Evolutionary conservation across 2,113 vertebrate species (phyloP).

Genomic region (Camelus dromedarius): DNA sequence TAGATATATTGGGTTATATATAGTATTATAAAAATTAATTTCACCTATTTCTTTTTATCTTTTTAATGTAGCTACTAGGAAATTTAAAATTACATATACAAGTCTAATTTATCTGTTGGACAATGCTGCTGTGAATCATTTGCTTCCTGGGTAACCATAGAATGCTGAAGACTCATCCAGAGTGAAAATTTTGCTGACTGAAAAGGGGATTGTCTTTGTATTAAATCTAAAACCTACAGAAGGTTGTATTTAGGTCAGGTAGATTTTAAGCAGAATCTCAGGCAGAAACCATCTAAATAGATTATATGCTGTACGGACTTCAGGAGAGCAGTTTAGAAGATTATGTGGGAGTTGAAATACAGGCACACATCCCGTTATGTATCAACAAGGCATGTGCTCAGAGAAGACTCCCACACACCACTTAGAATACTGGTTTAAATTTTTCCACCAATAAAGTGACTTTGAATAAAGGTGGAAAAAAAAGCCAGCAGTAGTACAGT

Average conservation of each 20-base stretch:
- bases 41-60: background rate
- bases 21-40: background rate
- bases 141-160: background rate
- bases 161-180: background rate
- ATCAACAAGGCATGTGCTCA: slow-evolving; percentile 70
- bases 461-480: slow-evolving; percentile 39
- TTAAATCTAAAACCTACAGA: background rate
- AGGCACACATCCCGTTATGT: slow-evolving; percentile 68
- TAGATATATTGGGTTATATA: background rate
- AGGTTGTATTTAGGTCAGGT: background rate
- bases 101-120: background rate
- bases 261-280: slow-evolving; percentile 12
- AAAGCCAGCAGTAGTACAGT: slow-evolving; percentile 35
- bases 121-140: background rate
- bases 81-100: background rate
- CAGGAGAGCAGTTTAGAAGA: slow-evolving; percentile 64
- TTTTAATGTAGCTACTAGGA: background rate
- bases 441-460: slow-evolving; percentile 69
- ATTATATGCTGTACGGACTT: slow-evolving; percentile 52
- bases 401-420: slow-evolving; percentile 69
- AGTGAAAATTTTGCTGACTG: background rate
- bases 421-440: slow-evolving; percentile 70
- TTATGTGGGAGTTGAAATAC: slow-evolving; percentile 70
- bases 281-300: slow-evolving; percentile 12
- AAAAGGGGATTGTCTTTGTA: background rate